phyloP scores from a whole-genome alignment of 2,888 invertebrate species.

The Doris montereyensis region DNA sequence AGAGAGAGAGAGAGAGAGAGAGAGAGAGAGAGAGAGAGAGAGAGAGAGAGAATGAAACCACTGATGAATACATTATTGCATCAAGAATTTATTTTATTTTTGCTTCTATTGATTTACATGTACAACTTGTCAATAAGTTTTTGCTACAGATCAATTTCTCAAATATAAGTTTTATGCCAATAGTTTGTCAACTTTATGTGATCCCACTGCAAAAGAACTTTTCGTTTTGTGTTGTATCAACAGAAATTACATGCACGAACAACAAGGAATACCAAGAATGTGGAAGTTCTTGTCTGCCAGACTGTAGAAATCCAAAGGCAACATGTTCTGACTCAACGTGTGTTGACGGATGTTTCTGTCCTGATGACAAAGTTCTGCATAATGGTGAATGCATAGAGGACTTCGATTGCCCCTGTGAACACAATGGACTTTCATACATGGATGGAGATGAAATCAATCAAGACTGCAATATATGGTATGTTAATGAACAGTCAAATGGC shows the following conservation, averaged over 20 bases:
- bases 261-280: conserved; percentile 86
- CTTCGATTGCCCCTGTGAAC: conserved; percentile 83
- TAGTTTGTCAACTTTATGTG: not conserved
- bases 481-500: too few relatives aligned
- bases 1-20: too few relatives aligned
- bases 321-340: conserved; percentile 76
- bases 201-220: not conserved
- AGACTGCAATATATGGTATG: conserved; percentile 68
- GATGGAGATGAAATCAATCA: conserved; percentile 55
- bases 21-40: too few relatives aligned
- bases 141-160: too few relatives aligned
- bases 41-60: too few relatives aligned
- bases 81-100: too few relatives aligned
- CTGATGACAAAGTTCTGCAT: conserved; percentile 83
- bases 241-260: conserved; percentile 84
- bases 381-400: conserved; percentile 85
- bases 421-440: conserved; percentile 75
- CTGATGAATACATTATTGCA: too few relatives aligned
- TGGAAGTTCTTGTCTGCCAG: conserved; percentile 82
- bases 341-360: conserved; percentile 92
- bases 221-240: conserved; percentile 51
- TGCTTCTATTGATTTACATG: too few relatives aligned
- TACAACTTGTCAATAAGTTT: too few relatives aligned
- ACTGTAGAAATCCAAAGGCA: conserved; percentile 76
- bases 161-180: not conserved